Evolutionary conservation across 2,797 vertebrate genomes (phyloP), one percentile per base, ranked within the genome.

Genomic region (Tympanoctomys barrerae): DNA sequence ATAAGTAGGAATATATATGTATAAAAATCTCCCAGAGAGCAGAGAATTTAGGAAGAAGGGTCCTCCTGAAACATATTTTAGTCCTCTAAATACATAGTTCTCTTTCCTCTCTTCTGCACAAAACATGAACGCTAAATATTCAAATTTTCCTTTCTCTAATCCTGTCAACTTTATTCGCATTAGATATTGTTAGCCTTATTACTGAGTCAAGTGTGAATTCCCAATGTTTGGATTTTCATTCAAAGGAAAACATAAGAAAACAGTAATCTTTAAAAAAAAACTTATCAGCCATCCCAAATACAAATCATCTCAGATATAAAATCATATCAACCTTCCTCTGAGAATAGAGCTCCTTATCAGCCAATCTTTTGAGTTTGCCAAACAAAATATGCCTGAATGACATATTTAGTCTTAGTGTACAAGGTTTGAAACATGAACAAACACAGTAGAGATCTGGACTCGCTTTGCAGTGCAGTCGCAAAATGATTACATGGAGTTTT

Each of bases 351-450:
- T 91, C 78, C 11, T 73, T 78, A 54, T 95, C 28, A 49, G 68
- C 49, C 4, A 78, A 68, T 73, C 9, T 73, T 68, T 64, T 88
- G 33, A 94, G 42, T 79, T 18, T 87, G 14, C 19, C 61, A 93
- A 54, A 73, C 28, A 91, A 75, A 90, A 87, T 61, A 54, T 85
- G 82, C 49, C 66, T 87, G 16, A 77, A 0, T 68, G 11, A 1
- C 31, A 46, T 42, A 71, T 54, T 88, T 86, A 92, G 36, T 61
- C 26, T 89, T 64, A 59, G 2, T 52, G 14, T 52, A 83, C 19
- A 82, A 64, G 13, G 82, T 89, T 89, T 89, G 28, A 31, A 82
- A 0, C 42, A 81, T 33, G 83, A 94, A 88, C 57, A 90, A 97
- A 88, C 64, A 90, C 19, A 73, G 1, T 2, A 46, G 36, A 89